Conservation (phyloP, 2,113 vertebrate species). For the Petrocephalus microphthalmus region DNA sequence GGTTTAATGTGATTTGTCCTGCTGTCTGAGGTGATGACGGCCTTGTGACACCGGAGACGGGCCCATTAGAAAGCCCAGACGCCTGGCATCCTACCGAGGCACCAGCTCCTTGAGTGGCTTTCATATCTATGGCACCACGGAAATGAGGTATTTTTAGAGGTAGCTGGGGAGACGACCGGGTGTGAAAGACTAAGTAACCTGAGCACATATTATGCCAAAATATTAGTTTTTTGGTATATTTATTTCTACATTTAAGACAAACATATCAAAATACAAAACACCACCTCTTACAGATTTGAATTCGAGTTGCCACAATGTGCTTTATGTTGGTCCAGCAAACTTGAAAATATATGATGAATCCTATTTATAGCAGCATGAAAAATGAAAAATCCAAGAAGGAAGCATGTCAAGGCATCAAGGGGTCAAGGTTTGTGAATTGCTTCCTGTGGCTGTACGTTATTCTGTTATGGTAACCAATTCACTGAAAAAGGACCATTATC, state of each 20-base stretch:
- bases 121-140: slow-evolving; percentile 38
- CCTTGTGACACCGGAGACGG: slow-evolving; percentile 25
- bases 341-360: neutral
- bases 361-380: neutral
- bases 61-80: slow-evolving; percentile 34
- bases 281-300: neutral
- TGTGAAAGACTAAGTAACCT: neutral
- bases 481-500: neutral
- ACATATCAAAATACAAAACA: neutral
- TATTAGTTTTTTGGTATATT: neutral
- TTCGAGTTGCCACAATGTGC: neutral
- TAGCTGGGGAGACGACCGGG: slow-evolving; percentile 17
- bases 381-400: neutral
- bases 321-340: neutral
- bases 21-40: neutral
- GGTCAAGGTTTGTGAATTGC: neutral
- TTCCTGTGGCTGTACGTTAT: neutral
- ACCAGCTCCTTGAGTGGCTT: slow-evolving; percentile 42
- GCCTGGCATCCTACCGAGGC: slow-evolving; percentile 47
- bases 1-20: neutral
- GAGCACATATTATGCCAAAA: neutral
- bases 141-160: slow-evolving; percentile 51
- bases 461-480: neutral
- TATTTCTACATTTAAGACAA: neutral
- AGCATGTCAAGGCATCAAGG: neutral